Conservation (phyloP, 2,797 vertebrate species). For the Trichosurus vulpecula region DNA sequence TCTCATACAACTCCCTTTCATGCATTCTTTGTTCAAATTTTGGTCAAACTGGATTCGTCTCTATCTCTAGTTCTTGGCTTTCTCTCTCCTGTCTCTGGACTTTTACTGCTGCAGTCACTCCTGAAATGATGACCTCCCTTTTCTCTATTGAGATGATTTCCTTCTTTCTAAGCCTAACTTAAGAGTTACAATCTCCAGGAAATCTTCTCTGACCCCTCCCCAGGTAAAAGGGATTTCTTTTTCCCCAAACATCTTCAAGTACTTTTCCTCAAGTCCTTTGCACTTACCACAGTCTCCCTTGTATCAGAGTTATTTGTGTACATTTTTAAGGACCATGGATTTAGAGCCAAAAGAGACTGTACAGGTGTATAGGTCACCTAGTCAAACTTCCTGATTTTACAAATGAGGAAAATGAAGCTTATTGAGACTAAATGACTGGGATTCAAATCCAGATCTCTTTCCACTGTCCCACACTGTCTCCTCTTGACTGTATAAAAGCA, state of each 20-base stretch:
- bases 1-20: not conserved
- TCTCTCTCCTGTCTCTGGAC: not conserved
- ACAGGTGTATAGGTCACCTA: not conserved
- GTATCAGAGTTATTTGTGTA: not conserved
- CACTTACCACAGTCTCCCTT: not conserved
- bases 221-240: not conserved
- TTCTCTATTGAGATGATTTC: not conserved
- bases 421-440: not conserved
- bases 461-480: not conserved
- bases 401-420: not conserved
- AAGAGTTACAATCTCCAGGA: not conserved
- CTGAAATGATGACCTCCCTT: not conserved
- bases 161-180: not conserved
- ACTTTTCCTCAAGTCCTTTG: not conserved
- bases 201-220: not conserved
- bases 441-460: not conserved
- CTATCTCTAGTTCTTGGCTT: not conserved
- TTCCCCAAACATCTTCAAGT: not conserved
- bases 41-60: not conserved
- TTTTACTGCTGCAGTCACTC: not conserved
- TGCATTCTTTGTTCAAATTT: not conserved
- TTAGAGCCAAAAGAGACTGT: not conserved
- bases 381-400: not conserved
- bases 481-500: not conserved
- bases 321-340: not conserved